Percentiles rank a stretch among this genome's conserved stretches.
Evolutionary conservation across 1,140 invertebrate genomes (phyloP).

Genomic region (Gonatopus flavifemur): DNA sequence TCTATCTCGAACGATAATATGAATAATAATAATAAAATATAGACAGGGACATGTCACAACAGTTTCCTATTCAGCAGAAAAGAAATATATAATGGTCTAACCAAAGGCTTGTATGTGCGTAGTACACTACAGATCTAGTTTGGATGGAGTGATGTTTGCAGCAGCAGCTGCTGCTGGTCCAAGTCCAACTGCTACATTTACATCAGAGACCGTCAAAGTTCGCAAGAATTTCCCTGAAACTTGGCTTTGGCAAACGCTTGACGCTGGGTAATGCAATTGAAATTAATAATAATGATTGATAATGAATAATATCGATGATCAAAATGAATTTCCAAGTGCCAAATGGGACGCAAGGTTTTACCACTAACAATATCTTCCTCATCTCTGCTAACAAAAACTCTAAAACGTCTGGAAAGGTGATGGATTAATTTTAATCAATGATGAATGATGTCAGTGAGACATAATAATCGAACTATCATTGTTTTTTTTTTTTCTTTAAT

Average conservation of each 20-base stretch:
- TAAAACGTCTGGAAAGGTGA: too few relatives aligned
- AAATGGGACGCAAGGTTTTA: too few relatives aligned
- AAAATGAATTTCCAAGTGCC: too few relatives aligned
- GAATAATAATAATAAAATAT: background rate
- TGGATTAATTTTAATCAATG: too few relatives aligned
- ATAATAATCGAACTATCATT: too few relatives aligned
- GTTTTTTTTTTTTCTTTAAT: too few relatives aligned
- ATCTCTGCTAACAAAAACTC: too few relatives aligned
- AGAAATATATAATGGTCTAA: constrained; percentile 25
- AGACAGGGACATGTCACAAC: too few relatives aligned
- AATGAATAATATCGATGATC: too few relatives aligned
- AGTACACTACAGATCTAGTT: constrained; percentile 61
- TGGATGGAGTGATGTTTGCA: constrained; percentile 43
- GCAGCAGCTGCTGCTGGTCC: constrained; percentile 39
- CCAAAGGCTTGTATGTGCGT: constrained; percentile 48
- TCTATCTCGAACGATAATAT: background rate
- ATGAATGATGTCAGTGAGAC: too few relatives aligned
- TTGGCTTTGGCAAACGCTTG: constrained; percentile 66
- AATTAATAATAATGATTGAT: constrained; percentile 24
- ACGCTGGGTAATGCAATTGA: constrained; percentile 59
- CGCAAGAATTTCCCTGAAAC: constrained; percentile 68
- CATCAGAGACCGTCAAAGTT: constrained; percentile 55
- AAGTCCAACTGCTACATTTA: constrained; percentile 37
- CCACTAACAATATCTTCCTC: too few relatives aligned
- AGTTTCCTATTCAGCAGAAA: constrained; percentile 6